Conservation (phyloP, 2,797 vertebrate species). For the Ctenopoma kingsleyae region DNA sequence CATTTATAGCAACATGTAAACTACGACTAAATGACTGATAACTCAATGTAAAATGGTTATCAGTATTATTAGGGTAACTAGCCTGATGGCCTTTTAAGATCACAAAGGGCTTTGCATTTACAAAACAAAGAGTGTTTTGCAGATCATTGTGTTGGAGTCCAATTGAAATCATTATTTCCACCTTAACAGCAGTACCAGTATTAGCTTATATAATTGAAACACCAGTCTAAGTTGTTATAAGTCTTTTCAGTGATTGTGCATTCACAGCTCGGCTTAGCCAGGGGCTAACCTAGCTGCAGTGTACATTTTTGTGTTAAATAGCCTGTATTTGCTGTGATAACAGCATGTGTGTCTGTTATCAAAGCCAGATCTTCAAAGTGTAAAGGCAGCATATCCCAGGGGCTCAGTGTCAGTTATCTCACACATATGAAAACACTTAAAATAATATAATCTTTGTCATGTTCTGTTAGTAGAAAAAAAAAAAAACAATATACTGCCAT, state of each 20-base stretch:
- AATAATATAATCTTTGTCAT: slow-evolving; percentile 35
- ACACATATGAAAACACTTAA: slow-evolving; percentile 35
- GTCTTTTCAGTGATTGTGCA: slow-evolving; percentile 7
- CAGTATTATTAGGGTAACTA: not conserved
- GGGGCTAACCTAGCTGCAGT: slow-evolving; percentile 22
- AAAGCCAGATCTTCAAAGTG: slow-evolving; percentile 65
- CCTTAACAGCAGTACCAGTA: not conserved
- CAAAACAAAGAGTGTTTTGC: not conserved
- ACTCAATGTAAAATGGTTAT: too few relatives aligned
- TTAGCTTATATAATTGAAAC: not conserved
- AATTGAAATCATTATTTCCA: not conserved
- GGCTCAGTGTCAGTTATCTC: slow-evolving; percentile 52
- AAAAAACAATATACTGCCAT: not conserved
- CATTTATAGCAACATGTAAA: too few relatives aligned
- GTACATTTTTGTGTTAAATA: slow-evolving; percentile 30
- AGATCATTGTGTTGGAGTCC: not conserved
- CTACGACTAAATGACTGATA: too few relatives aligned
- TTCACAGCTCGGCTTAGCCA: slow-evolving; percentile 9
- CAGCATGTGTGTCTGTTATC: slow-evolving; percentile 40
- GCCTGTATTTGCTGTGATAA: slow-evolving; percentile 36
- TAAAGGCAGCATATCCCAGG: slow-evolving; percentile 48
- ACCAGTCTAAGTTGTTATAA: not conserved
- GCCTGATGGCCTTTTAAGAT: not conserved
- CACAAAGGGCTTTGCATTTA: not conserved
- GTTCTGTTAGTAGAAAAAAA: slow-evolving; percentile 15